Evolutionary conservation across 2,888 invertebrate genomes (phyloP).

Genomic region (Agrochola lota): DNA sequence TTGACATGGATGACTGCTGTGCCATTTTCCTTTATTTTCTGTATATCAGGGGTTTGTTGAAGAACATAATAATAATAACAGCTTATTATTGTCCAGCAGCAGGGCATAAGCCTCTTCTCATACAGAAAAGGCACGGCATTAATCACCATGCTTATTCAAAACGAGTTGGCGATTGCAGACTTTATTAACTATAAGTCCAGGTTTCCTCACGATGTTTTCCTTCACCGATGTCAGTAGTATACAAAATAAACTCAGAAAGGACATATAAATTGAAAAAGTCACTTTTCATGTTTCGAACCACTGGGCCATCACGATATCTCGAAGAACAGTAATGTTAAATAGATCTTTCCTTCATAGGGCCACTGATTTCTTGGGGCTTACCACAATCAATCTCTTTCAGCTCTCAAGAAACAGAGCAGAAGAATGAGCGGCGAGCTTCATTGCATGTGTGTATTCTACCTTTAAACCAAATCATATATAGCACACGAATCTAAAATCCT

Average conservation of each 20-base stretch:
- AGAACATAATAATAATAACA: neutral
- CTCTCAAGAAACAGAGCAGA: neutral
- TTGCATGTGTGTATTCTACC: neutral
- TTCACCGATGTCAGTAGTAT: too few relatives aligned
- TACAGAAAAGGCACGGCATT: neutral
- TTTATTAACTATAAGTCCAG: neutral
- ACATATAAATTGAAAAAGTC: too few relatives aligned
- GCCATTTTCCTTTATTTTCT: neutral
- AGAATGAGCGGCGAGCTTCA: neutral
- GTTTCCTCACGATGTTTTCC: too few relatives aligned
- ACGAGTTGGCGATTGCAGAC: neutral
- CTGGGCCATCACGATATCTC: neutral
- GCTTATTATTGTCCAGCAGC: too few relatives aligned
- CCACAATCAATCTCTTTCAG: too few relatives aligned
- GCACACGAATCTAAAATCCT: neutral
- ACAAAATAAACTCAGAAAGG: too few relatives aligned
- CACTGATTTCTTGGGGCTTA: neutral
- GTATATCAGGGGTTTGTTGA: too few relatives aligned
- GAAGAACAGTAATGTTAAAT: neutral
- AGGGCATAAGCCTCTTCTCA: too few relatives aligned
- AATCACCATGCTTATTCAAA: too few relatives aligned
- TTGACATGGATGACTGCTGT: neutral
- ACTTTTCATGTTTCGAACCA: too few relatives aligned
- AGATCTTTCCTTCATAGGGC: neutral
- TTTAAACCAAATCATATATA: neutral